Evolutionary conservation across 2,797 vertebrate genomes (phyloP).

Genomic region (Ptychobarbus kaznakovi): DNA sequence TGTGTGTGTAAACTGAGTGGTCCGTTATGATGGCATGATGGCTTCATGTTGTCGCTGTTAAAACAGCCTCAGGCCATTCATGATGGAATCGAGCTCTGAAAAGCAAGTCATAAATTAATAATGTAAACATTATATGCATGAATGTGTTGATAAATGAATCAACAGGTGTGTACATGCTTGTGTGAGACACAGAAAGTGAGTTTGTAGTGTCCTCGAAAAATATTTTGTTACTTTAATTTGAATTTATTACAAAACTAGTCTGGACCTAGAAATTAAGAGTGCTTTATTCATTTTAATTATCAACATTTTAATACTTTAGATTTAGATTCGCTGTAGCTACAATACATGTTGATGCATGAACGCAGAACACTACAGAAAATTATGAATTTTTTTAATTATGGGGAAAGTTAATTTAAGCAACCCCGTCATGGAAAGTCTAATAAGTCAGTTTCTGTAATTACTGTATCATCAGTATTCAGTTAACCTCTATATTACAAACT

Average conservation of each 20-base stretch:
- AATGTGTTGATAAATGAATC: neutral
- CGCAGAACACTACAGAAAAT: neutral
- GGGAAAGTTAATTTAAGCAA: neutral
- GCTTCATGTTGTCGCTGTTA: neutral
- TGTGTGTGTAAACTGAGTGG: neutral
- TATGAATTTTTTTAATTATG: neutral
- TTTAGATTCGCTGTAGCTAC: neutral
- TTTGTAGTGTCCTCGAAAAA: neutral
- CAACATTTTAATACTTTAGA: neutral
- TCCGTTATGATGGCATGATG: neutral
- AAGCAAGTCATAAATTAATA: neutral
- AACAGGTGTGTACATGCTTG: neutral
- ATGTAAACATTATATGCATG: neutral
- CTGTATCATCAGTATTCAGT: neutral
- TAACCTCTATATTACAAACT: neutral
- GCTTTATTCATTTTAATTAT: neutral
- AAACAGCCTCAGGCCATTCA: neutral
- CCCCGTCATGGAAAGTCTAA: neutral
- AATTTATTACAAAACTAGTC: neutral
- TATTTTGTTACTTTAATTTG: neutral
- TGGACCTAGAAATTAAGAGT: neutral
- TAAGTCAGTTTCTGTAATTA: neutral
- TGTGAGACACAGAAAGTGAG: neutral
- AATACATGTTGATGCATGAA: neutral
- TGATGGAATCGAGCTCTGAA: neutral